Evolutionary conservation across 1,140 invertebrate genomes (phyloP).

Genomic region (Philaenus spumarius): DNA sequence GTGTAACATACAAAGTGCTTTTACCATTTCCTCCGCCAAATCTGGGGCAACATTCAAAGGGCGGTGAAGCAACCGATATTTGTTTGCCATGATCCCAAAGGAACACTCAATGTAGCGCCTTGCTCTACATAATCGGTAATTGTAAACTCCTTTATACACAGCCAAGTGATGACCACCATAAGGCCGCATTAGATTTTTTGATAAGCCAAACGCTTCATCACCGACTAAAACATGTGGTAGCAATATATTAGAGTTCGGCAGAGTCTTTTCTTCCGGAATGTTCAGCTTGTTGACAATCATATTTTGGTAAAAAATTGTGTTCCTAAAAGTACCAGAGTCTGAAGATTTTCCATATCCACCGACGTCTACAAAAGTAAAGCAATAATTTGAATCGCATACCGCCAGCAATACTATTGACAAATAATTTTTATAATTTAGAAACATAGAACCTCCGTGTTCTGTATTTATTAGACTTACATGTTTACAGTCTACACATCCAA

Average conservation of each 20-base stretch:
- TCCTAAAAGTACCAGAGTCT: conserved; percentile 37
- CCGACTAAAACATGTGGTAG: conserved; percentile 36
- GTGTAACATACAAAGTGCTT: conserved; percentile 36
- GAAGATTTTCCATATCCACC: conserved; percentile 37
- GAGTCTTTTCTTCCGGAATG: conserved; percentile 27
- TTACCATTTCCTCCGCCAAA: conserved; percentile 33
- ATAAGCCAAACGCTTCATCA: conserved; percentile 40
- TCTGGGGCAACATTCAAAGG: conserved; percentile 32
- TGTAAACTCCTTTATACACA: conserved; percentile 32
- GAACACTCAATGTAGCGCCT: conserved; percentile 37
- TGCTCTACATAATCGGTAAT: conserved; percentile 32
- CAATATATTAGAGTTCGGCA: conserved; percentile 28
- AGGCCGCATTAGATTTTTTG: conserved; percentile 36
- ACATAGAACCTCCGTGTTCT: conserved; percentile 33
- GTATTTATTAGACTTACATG: conserved; percentile 40
- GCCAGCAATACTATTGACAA: conserved; percentile 40
- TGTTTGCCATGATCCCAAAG: conserved; percentile 38
- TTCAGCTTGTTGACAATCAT: conserved; percentile 24
- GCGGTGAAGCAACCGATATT: conserved; percentile 37
- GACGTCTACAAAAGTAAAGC: conserved; percentile 39
- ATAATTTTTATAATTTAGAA: conserved; percentile 41
- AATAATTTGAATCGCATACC: conserved; percentile 39
- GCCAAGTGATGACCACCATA: conserved; percentile 25
- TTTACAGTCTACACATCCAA: conserved; percentile 37
- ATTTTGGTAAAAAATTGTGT: conserved; percentile 27